Percentiles rank a stretch among this genome's conserved stretches.
Conservation (phyloP, 37 sponge, comb jelly and placozoan genomes). For the Axinella damicornis region DNA sequence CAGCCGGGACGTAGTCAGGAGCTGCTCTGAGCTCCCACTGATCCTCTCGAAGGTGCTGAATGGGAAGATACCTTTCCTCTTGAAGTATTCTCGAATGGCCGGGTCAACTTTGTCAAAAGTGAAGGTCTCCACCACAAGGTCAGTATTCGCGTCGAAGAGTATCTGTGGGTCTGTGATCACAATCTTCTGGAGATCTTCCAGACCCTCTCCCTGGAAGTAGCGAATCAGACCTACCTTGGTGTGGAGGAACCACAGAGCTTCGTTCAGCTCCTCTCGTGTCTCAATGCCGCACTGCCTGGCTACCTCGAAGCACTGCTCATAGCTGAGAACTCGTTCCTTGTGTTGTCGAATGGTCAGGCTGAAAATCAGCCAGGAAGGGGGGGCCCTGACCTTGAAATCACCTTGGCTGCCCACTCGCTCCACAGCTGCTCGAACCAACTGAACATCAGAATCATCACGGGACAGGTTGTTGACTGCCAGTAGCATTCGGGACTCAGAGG, state of each 20-base stretch:
- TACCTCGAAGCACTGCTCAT: neutral
- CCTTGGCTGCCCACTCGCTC: neutral
- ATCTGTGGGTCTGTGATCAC: neutral
- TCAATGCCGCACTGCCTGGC: neutral
- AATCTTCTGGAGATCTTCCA: neutral
- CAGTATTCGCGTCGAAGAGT: neutral
- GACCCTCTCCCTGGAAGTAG: neutral
- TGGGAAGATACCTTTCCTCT: neutral
- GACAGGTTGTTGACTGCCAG: constrained; percentile 5
- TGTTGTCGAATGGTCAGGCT: neutral
- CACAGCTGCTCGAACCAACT: neutral
- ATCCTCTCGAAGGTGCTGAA: neutral
- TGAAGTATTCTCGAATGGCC: neutral
- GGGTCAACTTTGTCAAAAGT: neutral
- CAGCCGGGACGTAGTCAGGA: neutral
- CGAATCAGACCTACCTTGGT: neutral
- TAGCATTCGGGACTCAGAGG: neutral
- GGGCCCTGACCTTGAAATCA: neutral
- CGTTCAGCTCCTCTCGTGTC: neutral
- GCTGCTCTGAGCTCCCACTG: neutral
- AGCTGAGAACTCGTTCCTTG: neutral
- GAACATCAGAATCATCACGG: neutral
- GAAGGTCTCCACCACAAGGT: neutral
- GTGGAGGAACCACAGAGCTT: neutral
- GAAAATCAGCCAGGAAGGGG: neutral